Evolutionary conservation across 2,888 invertebrate genomes (phyloP).

Genomic region (Meteorus cinctellus): DNA sequence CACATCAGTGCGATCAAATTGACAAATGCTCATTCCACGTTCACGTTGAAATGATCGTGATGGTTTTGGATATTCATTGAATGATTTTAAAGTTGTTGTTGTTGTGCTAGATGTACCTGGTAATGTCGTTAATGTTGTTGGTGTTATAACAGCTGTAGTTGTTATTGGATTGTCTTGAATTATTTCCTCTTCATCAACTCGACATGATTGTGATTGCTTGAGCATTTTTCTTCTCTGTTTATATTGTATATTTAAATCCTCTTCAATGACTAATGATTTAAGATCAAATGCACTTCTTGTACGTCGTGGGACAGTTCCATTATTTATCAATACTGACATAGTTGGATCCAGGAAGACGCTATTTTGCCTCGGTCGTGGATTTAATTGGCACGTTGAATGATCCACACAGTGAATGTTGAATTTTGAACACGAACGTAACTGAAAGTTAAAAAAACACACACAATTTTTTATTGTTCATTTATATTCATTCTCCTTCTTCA

Average conservation of each 20-base stretch:
- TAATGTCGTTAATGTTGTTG: constrained; percentile 32
- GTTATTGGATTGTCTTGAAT: not conserved
- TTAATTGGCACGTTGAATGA: constrained; percentile 71
- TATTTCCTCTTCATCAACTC: constrained; percentile 26
- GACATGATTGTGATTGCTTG: constrained; percentile 36
- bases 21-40: constrained; percentile 63
- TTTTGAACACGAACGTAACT: constrained; percentile 83
- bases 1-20: constrained; percentile 61
- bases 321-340: constrained; percentile 79
- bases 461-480: not conserved
- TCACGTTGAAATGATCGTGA: constrained; percentile 58
- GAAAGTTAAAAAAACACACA: constrained; percentile 62
- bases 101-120: constrained; percentile 1
- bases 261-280: constrained; percentile 81
- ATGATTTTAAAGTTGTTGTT: constrained; percentile 42
- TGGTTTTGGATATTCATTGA: constrained; percentile 49
- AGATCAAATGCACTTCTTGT: constrained; percentile 90
- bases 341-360: constrained; percentile 89
- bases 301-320: constrained; percentile 80
- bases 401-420: constrained; percentile 80
- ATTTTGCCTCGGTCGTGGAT: constrained; percentile 81
- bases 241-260: constrained; percentile 61
- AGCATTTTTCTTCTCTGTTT: constrained; percentile 44
- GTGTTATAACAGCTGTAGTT: constrained; percentile 10
- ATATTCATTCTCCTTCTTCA: no score